Conservation (phyloP, 2,888 invertebrate genomes). For the Plemyria rubiginata region DNA sequence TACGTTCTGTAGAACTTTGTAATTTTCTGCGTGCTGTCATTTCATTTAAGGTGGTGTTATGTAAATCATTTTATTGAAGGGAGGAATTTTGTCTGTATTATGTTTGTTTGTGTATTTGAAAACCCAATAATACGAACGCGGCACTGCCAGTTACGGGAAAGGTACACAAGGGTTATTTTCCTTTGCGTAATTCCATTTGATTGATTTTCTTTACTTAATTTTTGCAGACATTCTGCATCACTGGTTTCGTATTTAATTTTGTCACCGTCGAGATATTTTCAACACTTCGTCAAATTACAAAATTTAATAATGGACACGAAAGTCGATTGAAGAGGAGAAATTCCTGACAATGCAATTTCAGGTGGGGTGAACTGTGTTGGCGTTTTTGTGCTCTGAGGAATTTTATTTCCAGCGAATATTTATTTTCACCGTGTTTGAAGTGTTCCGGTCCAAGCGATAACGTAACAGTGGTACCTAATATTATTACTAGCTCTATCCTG, state of each 20-base stretch:
- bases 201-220: constrained; percentile 7
- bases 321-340: constrained; percentile 10
- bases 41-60: constrained; percentile 38
- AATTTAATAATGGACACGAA: constrained; percentile 11
- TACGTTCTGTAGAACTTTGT: constrained; percentile 66
- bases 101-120: constrained; percentile 32
- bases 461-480: not conserved
- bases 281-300: constrained; percentile 10
- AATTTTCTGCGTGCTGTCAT: constrained; percentile 61
- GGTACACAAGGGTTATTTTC: not conserved
- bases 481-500: not conserved
- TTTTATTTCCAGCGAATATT: constrained; percentile 1
- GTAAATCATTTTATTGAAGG: constrained; percentile 35
- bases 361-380: constrained; percentile 6
- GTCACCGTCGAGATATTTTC: constrained; percentile 3
- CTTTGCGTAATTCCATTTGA: not conserved
- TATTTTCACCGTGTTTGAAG: not conserved
- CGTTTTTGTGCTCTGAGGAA: constrained; percentile 7
- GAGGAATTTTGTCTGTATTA: no score
- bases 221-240: not conserved
- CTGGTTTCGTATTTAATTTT: constrained; percentile 16
- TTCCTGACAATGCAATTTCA: constrained; percentile 9
- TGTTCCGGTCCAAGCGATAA: not conserved
- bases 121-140: constrained; percentile 10
- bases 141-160: not conserved